Base-by-base conservation (phyloP, 2,113 vertebrate species). In the Microtus oregoni region DNA sequence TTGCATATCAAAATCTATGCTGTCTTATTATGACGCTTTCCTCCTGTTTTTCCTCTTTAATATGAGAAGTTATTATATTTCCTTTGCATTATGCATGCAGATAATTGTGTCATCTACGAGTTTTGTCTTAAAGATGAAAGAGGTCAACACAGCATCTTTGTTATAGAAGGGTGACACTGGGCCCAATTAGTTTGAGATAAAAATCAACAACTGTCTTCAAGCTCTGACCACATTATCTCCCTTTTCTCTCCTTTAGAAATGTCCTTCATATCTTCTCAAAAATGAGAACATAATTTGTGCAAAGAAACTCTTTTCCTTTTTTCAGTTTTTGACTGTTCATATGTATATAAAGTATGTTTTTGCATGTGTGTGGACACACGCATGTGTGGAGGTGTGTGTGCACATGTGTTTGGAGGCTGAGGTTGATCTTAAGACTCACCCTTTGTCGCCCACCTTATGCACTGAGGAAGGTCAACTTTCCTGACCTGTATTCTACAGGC, bases 31-130 rank as follows among this genome's bases (percentile, higher is more conserved):
- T 28, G 44, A 85, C n/a, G 58, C 38, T 76, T 90, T 67, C 38
- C 30, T 85, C 30, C 32, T 5, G 3, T 61, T 82, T 35, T 86
- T 81, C 79, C 32, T 86, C 41, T 41, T 38, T 15, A n/a, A 35
- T 58, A 30, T 4, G 14, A 50, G 35, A 86, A 41, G 26, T 73
- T 68, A 75, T 92, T 68, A 12, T 68, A 68, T 81, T 92, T 75
- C 81, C 58, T 76, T 76, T 86, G 67, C 72, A 93, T 95, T 68
- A 63, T 82, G 90, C n/a, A 68, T 90, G 32, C 28, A 82, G 79
- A 86, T 86, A 87, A 95, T 95, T 79, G 28, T 55, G 35, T 76
- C 67, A 76, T n/a, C 75, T 68, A 82, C 26, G 76, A 52, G 76
- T 70, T 93, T 90, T 88, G 61, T 70, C 68, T 63, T n/a, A 63